These are phyloP conservation scores for Pteropus alecto DNA, from an alignment of 2,113 vertebrate species.

Conservation along the genomic window DNA sequence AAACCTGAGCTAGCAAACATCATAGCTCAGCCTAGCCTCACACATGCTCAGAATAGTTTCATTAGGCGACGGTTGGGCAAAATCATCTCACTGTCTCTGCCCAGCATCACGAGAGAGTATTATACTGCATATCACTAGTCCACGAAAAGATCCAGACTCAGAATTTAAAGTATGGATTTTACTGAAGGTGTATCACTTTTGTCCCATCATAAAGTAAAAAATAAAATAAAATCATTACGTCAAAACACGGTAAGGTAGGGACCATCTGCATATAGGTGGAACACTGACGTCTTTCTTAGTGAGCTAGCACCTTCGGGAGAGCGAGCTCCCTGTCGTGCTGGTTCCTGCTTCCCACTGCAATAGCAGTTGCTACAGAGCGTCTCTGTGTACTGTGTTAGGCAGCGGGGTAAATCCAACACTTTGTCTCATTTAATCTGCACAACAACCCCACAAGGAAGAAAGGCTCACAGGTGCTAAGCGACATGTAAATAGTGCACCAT, in stretches of 20 bases:
- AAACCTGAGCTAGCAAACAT: background rate
- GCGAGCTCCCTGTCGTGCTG: fast-evolving
- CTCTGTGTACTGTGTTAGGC: fast-evolving
- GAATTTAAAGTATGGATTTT: too few relatives aligned
- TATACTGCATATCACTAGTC: background rate
- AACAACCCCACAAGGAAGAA: background rate
- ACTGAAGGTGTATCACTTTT: background rate
- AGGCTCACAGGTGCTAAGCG: background rate
- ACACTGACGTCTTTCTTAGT: fast-evolving
- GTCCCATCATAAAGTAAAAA: too few relatives aligned
- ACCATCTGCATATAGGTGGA: background rate
- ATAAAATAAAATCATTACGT: too few relatives aligned
- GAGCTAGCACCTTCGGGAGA: background rate
- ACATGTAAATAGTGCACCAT: background rate
- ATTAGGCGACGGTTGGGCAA: background rate
- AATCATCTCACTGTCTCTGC: background rate
- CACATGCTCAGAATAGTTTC: background rate
- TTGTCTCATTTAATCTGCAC: background rate
- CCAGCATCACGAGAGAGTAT: background rate
- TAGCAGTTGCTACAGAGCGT: too few relatives aligned
- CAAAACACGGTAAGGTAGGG: background rate
- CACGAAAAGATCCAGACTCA: background rate
- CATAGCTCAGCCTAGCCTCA: background rate
- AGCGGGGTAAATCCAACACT: fast-evolving
- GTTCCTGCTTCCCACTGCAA: background rate